Evolutionary conservation across 2,797 vertebrate genomes (phyloP).

Genomic region (Syncerus caffer): DNA sequence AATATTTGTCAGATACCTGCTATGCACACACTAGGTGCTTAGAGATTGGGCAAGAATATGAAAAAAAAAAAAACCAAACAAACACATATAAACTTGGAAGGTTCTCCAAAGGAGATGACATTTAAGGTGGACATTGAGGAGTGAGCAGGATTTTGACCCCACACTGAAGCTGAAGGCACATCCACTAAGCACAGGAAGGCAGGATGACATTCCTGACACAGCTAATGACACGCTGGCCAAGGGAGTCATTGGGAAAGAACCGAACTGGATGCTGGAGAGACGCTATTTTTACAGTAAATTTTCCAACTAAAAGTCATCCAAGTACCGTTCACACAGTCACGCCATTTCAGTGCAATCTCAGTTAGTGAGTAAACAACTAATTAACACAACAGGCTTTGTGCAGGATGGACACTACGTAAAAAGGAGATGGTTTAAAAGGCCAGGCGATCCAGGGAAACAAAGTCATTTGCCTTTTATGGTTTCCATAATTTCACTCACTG

Average conservation of each 20-base stretch:
- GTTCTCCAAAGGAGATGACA: not conserved
- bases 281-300: slow-evolving; percentile 47
- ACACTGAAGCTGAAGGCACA: not conserved
- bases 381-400: not conserved
- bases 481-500: not conserved
- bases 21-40: not conserved
- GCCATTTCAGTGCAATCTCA: slow-evolving; percentile 13
- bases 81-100: not conserved
- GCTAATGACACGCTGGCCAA: not conserved
- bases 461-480: slow-evolving; percentile 39
- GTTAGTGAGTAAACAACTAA: slow-evolving; percentile 33
- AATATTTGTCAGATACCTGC: not conserved
- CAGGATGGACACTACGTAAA: not conserved
- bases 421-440: not conserved
- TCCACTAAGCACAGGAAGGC: not conserved
- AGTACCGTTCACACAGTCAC: not conserved
- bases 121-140: not conserved
- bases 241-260: not conserved
- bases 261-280: not conserved
- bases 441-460: slow-evolving; percentile 8
- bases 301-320: slow-evolving; percentile 31
- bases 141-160: not conserved
- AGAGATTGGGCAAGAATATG: not conserved
- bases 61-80: not conserved
- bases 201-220: not conserved